These are phyloP conservation scores for Umimayanthus kanabou DNA, from an alignment of 92 coral and sea anemone species.

Conservation along the genomic window DNA sequence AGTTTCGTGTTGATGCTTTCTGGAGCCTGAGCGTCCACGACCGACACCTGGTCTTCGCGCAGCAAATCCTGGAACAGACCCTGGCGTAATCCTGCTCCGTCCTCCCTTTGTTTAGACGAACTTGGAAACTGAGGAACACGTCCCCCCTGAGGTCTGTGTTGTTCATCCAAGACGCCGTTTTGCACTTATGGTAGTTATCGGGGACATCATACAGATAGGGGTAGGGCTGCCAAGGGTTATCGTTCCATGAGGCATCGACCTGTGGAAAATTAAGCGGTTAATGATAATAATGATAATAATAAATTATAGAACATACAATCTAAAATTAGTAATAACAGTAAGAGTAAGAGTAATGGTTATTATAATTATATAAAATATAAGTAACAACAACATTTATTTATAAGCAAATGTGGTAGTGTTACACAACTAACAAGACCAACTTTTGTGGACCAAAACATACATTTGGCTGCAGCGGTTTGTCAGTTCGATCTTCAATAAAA, in stretches of 20 bases:
- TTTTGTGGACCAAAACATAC: too few relatives aligned
- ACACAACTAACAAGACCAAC: too few relatives aligned
- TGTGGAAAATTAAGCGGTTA: conserved; percentile 21
- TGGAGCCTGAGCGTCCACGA: conserved; percentile 87
- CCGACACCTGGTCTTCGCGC: conserved; percentile 79
- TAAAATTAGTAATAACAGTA: too few relatives aligned
- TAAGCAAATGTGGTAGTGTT: too few relatives aligned
- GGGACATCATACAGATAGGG: conserved; percentile 84
- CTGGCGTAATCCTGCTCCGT: conserved; percentile 73
- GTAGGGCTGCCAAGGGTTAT: conserved; percentile 74
- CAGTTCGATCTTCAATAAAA: too few relatives aligned
- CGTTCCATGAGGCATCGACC: conserved; percentile 82
- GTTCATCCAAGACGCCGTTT: conserved; percentile 72
- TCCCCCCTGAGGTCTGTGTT: conserved; percentile 84
- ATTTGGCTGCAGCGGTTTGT: too few relatives aligned
- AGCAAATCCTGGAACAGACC: conserved; percentile 83
- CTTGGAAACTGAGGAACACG: conserved; percentile 87
- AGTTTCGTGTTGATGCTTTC: conserved; percentile 75
- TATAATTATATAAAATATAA: too few relatives aligned
- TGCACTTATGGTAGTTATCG: conserved; percentile 60
- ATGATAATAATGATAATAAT: too few relatives aligned
- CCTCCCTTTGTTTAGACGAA: conserved; percentile 71
- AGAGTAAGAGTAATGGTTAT: too few relatives aligned
- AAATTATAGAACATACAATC: too few relatives aligned
- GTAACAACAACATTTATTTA: too few relatives aligned